Evolutionary conservation across 2,888 invertebrate genomes (phyloP).

Genomic region (Crepidodera aurea): DNA sequence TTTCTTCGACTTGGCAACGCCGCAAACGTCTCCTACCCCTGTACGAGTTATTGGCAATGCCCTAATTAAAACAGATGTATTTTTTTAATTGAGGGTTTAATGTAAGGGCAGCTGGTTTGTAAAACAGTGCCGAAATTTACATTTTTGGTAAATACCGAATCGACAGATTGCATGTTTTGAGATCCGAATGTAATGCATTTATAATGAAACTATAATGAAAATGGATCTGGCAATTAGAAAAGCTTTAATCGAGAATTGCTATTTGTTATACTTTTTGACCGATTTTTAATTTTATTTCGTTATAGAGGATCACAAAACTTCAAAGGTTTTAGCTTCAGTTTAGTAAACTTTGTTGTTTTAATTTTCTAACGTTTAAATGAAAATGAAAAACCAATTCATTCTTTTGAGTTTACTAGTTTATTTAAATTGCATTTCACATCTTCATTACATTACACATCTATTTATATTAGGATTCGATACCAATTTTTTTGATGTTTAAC

Average conservation of each 20-base stretch:
- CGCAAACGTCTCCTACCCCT: slow-evolving; percentile 39
- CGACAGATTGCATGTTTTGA: slow-evolving; percentile 57
- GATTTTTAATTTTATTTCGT: too few relatives aligned
- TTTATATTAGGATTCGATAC: too few relatives aligned
- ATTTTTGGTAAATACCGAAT: slow-evolving; percentile 55
- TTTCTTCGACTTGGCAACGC: too few relatives aligned
- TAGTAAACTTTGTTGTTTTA: too few relatives aligned
- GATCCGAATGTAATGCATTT: slow-evolving; percentile 58
- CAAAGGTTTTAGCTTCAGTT: too few relatives aligned
- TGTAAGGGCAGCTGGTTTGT: slow-evolving; percentile 42
- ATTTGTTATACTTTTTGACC: not conserved
- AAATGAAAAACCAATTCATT: too few relatives aligned
- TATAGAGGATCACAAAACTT: too few relatives aligned
- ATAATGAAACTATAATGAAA: slow-evolving; percentile 57
- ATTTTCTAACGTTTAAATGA: too few relatives aligned
- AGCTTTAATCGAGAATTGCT: not conserved
- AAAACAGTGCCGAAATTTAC: slow-evolving; percentile 41
- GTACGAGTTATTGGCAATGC: slow-evolving; percentile 54
- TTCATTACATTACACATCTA: too few relatives aligned
- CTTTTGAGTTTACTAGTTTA: too few relatives aligned
- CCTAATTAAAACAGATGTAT: slow-evolving; percentile 60
- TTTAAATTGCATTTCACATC: too few relatives aligned
- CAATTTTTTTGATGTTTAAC: too few relatives aligned
- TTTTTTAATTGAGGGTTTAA: slow-evolving; percentile 49
- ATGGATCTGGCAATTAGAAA: slow-evolving; percentile 47